phyloP scores from a whole-genome alignment of 2,888 invertebrate genomes.

The Pilophorus perplexus region DNA sequence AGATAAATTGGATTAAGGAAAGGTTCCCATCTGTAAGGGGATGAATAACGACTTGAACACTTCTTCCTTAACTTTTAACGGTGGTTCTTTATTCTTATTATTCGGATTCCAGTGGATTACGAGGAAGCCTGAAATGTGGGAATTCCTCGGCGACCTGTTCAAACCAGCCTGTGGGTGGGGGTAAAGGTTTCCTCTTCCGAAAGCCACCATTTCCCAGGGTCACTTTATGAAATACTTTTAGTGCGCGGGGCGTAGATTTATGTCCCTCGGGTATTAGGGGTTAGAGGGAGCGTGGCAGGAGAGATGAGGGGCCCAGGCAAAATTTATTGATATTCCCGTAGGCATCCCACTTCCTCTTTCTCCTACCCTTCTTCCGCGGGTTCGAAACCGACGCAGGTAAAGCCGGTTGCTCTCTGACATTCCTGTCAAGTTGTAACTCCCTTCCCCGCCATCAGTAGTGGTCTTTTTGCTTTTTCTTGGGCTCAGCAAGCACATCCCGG shows the following conservation, averaged over 20 bases:
- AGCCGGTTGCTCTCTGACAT: constrained; percentile 1
- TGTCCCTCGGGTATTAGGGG: constrained; percentile 32
- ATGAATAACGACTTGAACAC: no score
- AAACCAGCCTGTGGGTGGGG: neutral
- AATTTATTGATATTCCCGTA: constrained; percentile 37
- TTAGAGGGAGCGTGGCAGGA: constrained; percentile 8
- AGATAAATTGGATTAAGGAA: no score
- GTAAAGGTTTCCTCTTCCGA: neutral
- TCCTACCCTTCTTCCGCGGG: neutral
- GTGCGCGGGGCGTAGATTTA: constrained; percentile 28
- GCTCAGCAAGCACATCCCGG: no score
- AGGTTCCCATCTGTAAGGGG: no score
- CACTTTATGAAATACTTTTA: constrained; percentile 38
- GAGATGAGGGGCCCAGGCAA: constrained; percentile 3
- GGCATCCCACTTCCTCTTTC: constrained; percentile 3
- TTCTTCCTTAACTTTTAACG: no score
- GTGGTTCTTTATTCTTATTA: no score
- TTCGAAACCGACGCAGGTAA: neutral
- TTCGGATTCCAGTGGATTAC: no score
- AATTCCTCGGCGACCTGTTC: neutral
- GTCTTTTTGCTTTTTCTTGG: no score
- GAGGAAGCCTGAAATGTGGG: no score
- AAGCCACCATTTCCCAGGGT: constrained; percentile 22
- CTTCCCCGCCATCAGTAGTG: no score
- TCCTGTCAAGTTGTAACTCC: constrained; percentile 19